Conservation (phyloP, 2,113 vertebrate genomes). For the Alethe castanea region DNA sequence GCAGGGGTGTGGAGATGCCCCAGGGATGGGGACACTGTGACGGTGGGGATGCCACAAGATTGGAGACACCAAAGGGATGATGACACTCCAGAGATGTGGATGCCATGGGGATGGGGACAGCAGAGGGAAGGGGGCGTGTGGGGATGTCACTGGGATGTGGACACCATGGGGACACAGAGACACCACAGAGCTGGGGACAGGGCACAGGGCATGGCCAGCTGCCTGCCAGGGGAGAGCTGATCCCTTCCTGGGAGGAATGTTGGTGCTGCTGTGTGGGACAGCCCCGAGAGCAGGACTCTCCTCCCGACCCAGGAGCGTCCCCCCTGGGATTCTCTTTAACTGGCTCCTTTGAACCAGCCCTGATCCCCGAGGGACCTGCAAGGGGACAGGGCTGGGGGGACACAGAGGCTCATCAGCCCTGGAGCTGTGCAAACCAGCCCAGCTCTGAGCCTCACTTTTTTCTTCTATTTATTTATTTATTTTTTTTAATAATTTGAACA, state of each 20-base stretch:
- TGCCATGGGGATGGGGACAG: no score
- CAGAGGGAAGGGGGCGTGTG: not conserved
- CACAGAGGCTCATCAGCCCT: rapidly evolving
- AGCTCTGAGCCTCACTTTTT: rapidly evolving
- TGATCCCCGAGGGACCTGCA: not conserved
- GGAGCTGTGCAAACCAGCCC: not conserved
- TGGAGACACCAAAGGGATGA: not conserved
- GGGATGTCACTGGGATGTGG: not conserved
- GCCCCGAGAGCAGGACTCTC: not conserved
- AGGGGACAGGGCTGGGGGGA: not conserved
- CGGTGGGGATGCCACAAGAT: not conserved
- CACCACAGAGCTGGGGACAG: not conserved
- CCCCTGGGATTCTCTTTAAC: not conserved
- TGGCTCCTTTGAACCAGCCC: not conserved
- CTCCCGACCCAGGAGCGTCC: no score
- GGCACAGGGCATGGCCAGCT: not conserved
- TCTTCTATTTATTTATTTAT: rapidly evolving
- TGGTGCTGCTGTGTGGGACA: not conserved
- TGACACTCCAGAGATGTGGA: not conserved
- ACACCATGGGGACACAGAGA: not conserved
- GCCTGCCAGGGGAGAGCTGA: not conserved
- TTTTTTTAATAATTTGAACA: rapidly evolving
- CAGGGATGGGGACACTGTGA: not conserved
- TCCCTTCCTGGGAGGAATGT: not conserved
- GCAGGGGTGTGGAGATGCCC: not conserved